These are phyloP conservation scores for Hydractinia symbiolongicarpus DNA, from an alignment of 30 jellyfish, hydroid and myxozoan species.

Conservation along the genomic window DNA sequence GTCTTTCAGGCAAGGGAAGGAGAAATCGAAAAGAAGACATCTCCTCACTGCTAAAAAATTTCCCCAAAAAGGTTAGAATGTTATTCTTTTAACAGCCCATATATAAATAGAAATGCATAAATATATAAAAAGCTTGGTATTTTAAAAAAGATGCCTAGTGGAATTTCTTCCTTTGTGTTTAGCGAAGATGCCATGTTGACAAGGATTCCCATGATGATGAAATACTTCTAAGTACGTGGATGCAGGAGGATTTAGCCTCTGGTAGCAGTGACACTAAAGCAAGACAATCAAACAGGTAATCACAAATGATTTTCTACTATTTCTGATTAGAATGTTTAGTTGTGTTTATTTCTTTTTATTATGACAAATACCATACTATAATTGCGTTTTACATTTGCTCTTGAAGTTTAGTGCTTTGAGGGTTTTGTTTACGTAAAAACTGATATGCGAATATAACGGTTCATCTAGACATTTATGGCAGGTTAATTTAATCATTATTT, in stretches of 20 bases:
- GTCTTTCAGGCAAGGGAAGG: neutral
- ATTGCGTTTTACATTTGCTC: too few relatives aligned
- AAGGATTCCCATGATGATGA: constrained; percentile 1
- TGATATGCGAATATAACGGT: too few relatives aligned
- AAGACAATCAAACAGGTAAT: neutral
- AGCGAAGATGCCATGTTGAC: neutral
- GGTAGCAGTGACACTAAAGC: neutral
- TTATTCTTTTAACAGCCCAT: neutral
- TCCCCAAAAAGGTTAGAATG: neutral
- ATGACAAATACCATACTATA: too few relatives aligned
- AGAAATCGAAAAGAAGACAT: constrained; percentile 25
- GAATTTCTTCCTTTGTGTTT: neutral
- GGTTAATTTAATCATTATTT: neutral
- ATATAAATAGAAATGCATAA: too few relatives aligned
- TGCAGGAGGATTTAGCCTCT: constrained; percentile 4
- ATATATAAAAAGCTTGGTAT: too few relatives aligned
- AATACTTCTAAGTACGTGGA: constrained; percentile 17
- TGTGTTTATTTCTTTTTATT: too few relatives aligned
- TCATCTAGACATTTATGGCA: too few relatives aligned
- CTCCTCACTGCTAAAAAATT: neutral
- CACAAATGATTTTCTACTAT: too few relatives aligned
- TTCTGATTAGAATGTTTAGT: too few relatives aligned
- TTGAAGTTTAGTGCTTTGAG: too few relatives aligned
- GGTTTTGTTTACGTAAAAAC: too few relatives aligned
- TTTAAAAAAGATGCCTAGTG: too few relatives aligned